Conservation (phyloP, 64 coral and sea anemone species). For the Exaiptasia diaphana region DNA sequence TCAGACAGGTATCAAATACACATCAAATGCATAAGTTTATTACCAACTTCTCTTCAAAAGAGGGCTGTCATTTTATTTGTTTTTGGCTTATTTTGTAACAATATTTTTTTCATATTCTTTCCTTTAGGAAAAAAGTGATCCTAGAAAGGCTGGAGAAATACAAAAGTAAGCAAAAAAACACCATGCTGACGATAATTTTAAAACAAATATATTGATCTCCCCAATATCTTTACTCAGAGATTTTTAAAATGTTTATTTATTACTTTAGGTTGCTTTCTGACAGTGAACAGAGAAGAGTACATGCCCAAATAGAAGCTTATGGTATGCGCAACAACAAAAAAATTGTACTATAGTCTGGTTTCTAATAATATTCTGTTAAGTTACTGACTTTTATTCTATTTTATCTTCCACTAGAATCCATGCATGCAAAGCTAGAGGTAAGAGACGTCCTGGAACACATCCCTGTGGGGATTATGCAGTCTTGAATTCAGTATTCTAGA, state of each 20-base stretch:
- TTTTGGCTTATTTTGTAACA: no score
- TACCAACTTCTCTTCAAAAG: no score
- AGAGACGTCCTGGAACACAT: background rate
- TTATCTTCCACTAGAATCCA: background rate
- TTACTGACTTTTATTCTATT: background rate
- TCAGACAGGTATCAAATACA: no score
- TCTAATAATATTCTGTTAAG: background rate
- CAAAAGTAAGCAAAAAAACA: slow-evolving; percentile 22
- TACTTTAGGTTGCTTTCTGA: slow-evolving; percentile 64
- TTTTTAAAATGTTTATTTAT: background rate
- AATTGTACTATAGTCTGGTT: background rate
- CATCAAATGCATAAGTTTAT: no score
- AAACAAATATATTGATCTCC: background rate
- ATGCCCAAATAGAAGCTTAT: slow-evolving; percentile 46
- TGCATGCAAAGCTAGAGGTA: slow-evolving; percentile 1
- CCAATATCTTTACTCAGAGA: background rate
- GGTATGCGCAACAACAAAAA: background rate
- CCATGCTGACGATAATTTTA: background rate
- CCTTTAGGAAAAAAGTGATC: slow-evolving; percentile 73
- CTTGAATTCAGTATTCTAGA: no score
- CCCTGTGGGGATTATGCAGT: no score
- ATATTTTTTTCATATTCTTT: no score
- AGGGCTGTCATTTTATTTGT: no score
- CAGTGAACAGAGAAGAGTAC: slow-evolving; percentile 48
- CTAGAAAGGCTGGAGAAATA: slow-evolving; percentile 45